Evolutionary conservation across 2,888 invertebrate species (phyloP).

Genomic region (Spatulosminthurus flaviceps): DNA sequence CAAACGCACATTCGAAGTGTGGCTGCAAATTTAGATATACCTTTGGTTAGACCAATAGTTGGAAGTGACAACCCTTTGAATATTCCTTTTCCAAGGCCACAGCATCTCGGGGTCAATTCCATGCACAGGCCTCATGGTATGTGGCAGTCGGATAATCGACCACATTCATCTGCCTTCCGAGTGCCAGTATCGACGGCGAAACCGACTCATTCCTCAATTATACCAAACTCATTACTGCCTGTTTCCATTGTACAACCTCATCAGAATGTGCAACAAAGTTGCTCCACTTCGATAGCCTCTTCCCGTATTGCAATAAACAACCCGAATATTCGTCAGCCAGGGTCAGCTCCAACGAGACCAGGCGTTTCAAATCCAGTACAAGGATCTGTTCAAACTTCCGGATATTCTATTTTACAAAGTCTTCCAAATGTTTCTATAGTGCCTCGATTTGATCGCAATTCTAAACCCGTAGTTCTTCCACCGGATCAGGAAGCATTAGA

Average conservation of each 20-base stretch:
- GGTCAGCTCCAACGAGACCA: background rate
- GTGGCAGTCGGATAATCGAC: slow-evolving; percentile 23
- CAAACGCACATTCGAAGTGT: slow-evolving; percentile 60
- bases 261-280: slow-evolving; percentile 46
- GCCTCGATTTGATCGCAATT: slow-evolving; percentile 62
- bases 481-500: slow-evolving; percentile 44
- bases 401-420: slow-evolving; percentile 59
- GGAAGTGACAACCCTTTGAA: slow-evolving; percentile 41
- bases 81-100: slow-evolving; percentile 41
- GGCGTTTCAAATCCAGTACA: background rate
- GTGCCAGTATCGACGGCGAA: slow-evolving; percentile 53
- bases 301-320: background rate
- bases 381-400: slow-evolving; percentile 43
- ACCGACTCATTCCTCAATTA: background rate
- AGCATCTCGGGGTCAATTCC: background rate
- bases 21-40: slow-evolving; percentile 63
- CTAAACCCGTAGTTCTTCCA: slow-evolving; percentile 48
- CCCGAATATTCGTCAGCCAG: background rate
- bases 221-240: slow-evolving; percentile 47
- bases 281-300: slow-evolving; percentile 31
- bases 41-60: slow-evolving; percentile 60
- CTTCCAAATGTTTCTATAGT: slow-evolving; percentile 63
- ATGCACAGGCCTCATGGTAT: slow-evolving; percentile 21
- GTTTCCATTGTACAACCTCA: slow-evolving; percentile 59
- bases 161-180: slow-evolving; percentile 61